Evolutionary conservation across 2,113 vertebrate genomes (phyloP).

Genomic region (Tetrax tetrax): DNA sequence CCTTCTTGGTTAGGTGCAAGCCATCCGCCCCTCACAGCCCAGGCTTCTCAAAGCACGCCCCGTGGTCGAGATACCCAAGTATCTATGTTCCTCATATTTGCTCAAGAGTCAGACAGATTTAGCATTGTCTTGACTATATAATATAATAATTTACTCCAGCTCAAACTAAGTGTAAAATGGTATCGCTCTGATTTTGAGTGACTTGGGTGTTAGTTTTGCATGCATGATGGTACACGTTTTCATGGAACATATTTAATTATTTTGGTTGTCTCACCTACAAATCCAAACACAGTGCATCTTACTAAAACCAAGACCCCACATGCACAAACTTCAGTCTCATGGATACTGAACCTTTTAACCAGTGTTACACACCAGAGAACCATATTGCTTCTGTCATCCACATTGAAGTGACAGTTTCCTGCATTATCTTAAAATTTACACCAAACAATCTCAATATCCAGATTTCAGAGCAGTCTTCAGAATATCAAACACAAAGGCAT

Average conservation of each 20-base stretch:
- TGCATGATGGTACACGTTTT: background rate
- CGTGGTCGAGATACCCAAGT: no score
- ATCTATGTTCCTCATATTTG: background rate
- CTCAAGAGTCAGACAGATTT: background rate
- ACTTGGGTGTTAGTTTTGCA: background rate
- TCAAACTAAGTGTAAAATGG: background rate
- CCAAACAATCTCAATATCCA: background rate
- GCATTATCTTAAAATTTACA: background rate
- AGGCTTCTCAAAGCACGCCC: no score
- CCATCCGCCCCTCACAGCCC: no score
- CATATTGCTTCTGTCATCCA: background rate
- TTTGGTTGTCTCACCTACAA: background rate
- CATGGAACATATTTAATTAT: background rate
- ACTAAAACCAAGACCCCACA: background rate
- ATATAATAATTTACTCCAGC: background rate
- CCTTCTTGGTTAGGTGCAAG: no score
- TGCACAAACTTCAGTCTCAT: background rate
- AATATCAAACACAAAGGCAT: background rate
- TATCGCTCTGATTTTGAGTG: background rate
- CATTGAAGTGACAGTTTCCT: background rate
- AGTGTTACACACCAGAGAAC: background rate
- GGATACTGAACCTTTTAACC: background rate
- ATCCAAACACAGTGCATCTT: background rate
- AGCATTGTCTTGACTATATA: background rate
- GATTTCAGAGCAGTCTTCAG: background rate